Conservation (phyloP, 2,888 invertebrate species). For the Napeogenes inachia region DNA sequence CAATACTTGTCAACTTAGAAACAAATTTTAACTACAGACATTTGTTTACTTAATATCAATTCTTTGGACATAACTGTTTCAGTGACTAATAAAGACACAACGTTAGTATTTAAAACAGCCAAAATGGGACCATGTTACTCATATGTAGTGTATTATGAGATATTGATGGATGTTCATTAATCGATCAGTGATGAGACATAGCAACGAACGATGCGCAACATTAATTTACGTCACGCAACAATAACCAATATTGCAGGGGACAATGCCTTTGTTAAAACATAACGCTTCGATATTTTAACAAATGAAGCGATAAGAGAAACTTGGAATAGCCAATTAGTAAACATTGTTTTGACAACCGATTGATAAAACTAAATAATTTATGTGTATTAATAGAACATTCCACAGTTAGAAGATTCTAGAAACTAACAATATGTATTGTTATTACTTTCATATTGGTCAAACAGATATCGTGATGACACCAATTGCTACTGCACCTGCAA, state of each 20-base stretch:
- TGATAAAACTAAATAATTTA: too few species aligned
- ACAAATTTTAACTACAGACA: slow-evolving; percentile 7
- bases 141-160: background rate
- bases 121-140: background rate
- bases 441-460: too few species aligned
- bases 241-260: slow-evolving; percentile 30
- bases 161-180: slow-evolving; percentile 17
- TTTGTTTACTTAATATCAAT: background rate
- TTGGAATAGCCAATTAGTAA: background rate
- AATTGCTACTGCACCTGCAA: too few species aligned
- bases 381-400: too few species aligned
- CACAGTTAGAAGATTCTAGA: too few species aligned
- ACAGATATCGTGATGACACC: too few species aligned
- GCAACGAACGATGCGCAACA: slow-evolving; percentile 32
- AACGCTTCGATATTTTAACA: slow-evolving; percentile 9
- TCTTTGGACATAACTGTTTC: background rate
- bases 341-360: too few species aligned
- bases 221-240: slow-evolving; percentile 31
- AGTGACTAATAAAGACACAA: background rate
- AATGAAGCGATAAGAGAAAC: background rate
- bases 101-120: background rate
- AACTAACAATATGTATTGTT: too few species aligned
- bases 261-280: slow-evolving; percentile 22
- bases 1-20: slow-evolving; percentile 45
- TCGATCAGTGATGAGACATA: slow-evolving; percentile 31